Conservation (phyloP, 2,888 invertebrate species). For the Eupithecia dodoneata region DNA sequence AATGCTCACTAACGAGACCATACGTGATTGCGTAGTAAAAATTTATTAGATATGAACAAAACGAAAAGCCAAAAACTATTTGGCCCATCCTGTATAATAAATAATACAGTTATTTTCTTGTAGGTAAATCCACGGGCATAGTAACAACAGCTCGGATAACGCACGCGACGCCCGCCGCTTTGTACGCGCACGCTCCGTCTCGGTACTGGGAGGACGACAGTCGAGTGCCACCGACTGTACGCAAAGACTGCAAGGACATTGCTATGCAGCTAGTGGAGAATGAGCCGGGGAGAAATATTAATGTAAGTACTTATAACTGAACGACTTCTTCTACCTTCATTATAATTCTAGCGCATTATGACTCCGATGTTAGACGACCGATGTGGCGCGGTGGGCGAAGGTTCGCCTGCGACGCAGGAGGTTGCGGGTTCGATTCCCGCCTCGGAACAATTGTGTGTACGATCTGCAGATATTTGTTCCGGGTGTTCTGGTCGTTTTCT, state of each 20-base stretch:
- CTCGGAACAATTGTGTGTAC: too few relatives aligned
- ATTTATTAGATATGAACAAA: too few relatives aligned
- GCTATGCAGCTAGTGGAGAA: conserved; percentile 89
- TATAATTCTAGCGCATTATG: too few relatives aligned
- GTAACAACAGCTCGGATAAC: conserved; percentile 92
- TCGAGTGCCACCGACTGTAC: conserved; percentile 88
- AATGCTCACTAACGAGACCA: not conserved
- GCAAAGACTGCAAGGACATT: conserved; percentile 90
- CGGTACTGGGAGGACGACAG: conserved; percentile 92
- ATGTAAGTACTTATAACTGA: conserved; percentile 15
- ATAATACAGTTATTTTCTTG: not conserved
- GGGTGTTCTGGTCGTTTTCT: too few relatives aligned
- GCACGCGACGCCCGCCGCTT: conserved; percentile 91
- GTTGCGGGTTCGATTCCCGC: too few relatives aligned
- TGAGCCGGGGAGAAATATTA: conserved; percentile 30
- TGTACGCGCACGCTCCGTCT: conserved; percentile 90
- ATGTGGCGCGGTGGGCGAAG: too few relatives aligned
- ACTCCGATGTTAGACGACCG: too few relatives aligned
- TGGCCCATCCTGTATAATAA: not conserved
- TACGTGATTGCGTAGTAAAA: not conserved
- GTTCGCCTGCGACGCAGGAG: too few relatives aligned
- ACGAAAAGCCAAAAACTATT: too few relatives aligned
- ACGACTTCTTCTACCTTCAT: too few relatives aligned
- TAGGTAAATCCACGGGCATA: conserved; percentile 91
- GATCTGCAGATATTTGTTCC: too few relatives aligned